These are phyloP conservation scores for Micoletzkya japonica DNA, from an alignment of 2,888 invertebrate species.

Conservation along the genomic window DNA sequence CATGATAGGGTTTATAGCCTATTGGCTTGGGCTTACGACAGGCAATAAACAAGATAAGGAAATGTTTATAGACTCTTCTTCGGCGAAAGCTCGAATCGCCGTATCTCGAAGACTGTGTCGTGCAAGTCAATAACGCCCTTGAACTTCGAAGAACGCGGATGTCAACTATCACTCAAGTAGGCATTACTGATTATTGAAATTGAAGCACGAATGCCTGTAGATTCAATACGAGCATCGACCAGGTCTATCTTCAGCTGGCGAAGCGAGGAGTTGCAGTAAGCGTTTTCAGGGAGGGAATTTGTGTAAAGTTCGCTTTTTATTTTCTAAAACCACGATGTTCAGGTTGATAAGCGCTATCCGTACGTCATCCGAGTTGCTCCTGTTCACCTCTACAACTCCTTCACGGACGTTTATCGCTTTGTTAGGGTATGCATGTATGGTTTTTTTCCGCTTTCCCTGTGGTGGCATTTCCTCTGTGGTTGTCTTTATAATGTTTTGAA, in stretches of 20 bases:
- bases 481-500: too few species aligned
- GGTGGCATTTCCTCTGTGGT: too few species aligned
- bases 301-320: neutral
- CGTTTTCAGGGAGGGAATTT: neutral
- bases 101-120: slow-evolving; percentile 38
- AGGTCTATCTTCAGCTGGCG: slow-evolving; percentile 67
- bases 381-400: slow-evolving; percentile 69
- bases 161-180: slow-evolving; percentile 65
- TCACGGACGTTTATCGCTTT: slow-evolving; percentile 53
- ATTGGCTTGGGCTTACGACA: too few species aligned
- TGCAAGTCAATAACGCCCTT: slow-evolving; percentile 69
- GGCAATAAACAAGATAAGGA: neutral
- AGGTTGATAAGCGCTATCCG: slow-evolving; percentile 70
- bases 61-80: slow-evolving; percentile 45
- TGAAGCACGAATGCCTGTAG: slow-evolving; percentile 60
- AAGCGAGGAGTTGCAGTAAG: slow-evolving; percentile 69
- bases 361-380: slow-evolving; percentile 69
- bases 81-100: slow-evolving; percentile 29
- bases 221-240: slow-evolving; percentile 65
- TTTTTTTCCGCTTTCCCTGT: too few species aligned
- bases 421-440: slow-evolving; percentile 33
- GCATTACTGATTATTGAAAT: neutral
- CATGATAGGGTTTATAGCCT: too few species aligned
- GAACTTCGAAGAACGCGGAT: slow-evolving; percentile 68
- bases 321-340: slow-evolving; percentile 14